These are phyloP conservation scores for Jordanella pulchra DNA, from an alignment of 2,797 vertebrate species.

Conservation along the genomic window DNA sequence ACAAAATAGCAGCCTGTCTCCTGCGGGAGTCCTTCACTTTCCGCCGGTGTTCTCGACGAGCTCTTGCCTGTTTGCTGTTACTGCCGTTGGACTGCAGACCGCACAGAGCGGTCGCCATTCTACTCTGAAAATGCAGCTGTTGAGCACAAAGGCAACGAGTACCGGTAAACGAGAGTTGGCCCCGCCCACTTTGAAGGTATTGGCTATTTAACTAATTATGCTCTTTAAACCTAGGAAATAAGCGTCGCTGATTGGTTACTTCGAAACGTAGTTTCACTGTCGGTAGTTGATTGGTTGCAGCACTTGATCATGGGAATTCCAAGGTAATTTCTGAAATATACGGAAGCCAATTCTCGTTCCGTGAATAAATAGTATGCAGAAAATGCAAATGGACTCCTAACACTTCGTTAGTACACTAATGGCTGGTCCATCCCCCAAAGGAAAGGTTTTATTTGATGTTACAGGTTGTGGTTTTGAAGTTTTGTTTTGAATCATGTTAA, in stretches of 20 bases:
- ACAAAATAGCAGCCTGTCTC: constrained; percentile 90
- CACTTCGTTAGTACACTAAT: background rate
- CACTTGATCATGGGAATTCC: background rate
- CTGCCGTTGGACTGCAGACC: constrained; percentile 62
- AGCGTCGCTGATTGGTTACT: constrained; percentile 53
- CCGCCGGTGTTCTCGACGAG: constrained; percentile 68
- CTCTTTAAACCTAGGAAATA: background rate
- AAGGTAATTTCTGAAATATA: background rate
- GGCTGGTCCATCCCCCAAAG: background rate
- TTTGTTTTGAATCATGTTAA: background rate
- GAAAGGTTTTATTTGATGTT: background rate
- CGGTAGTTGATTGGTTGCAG: constrained; percentile 55
- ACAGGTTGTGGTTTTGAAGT: background rate
- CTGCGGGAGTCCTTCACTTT: constrained; percentile 84
- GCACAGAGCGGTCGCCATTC: constrained; percentile 86
- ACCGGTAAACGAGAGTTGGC: constrained; percentile 13
- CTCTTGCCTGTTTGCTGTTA: constrained; percentile 57
- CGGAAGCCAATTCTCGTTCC: background rate
- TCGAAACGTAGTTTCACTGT: constrained; percentile 2
- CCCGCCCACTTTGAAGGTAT: constrained; percentile 54
- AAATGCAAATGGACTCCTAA: no score
- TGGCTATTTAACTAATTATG: constrained; percentile 47
- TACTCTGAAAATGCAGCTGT: constrained; percentile 67
- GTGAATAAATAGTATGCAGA: background rate
- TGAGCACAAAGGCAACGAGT: constrained; percentile 4